Conservation (phyloP, 2,113 vertebrate species). For the Oceanites oceanicus region DNA sequence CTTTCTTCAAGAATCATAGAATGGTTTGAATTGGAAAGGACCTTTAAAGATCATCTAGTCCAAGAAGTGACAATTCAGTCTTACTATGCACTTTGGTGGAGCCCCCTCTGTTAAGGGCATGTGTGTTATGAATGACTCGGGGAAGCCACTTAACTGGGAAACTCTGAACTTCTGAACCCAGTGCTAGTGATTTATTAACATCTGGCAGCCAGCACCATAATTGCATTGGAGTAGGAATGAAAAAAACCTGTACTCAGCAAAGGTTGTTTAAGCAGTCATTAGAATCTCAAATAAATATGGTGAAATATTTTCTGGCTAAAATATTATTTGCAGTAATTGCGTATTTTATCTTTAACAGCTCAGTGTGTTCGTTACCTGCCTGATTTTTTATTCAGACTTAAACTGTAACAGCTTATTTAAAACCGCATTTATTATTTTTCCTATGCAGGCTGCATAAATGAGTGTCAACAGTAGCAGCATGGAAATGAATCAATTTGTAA, state of each 20-base stretch:
- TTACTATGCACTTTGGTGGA: background rate
- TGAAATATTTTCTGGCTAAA: conserved; percentile 13
- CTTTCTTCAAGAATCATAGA: background rate
- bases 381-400: background rate
- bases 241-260: background rate
- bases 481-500: conserved; percentile 45
- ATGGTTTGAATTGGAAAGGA: background rate
- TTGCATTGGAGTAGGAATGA: background rate
- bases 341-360: background rate
- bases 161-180: background rate
- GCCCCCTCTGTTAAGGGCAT: background rate
- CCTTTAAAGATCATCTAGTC: background rate
- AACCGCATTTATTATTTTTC: background rate
- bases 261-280: background rate
- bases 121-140: accelerated
- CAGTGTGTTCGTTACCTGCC: background rate
- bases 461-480: background rate
- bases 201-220: background rate
- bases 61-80: background rate
- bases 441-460: background rate
- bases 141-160: background rate
- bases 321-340: background rate
- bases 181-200: background rate
- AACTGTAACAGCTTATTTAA: conserved; percentile 10
- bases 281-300: background rate